Evolutionary conservation across 92 coral and sea anemone genomes (phyloP).

Genomic region (Porites rus): DNA sequence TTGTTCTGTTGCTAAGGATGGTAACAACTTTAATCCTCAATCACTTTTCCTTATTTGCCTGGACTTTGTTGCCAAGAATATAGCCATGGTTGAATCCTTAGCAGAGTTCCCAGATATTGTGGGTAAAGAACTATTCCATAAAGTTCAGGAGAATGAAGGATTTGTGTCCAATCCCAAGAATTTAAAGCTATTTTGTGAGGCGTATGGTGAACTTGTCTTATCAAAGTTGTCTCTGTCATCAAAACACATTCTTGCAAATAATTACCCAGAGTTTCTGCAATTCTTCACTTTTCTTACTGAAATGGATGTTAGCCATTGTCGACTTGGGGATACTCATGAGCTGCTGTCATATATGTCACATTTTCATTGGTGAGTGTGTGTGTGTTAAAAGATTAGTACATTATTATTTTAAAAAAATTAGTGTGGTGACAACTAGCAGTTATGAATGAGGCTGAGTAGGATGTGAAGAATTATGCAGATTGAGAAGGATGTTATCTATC

Average conservation of each 20-base stretch:
- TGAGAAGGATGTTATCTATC: no score
- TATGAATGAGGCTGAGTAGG: no score
- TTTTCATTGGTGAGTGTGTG: constrained; percentile 67
- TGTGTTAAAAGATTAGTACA: no score
- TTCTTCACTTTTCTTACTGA: constrained; percentile 73
- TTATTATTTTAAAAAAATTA: no score
- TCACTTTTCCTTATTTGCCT: constrained; percentile 82
- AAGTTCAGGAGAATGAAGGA: constrained; percentile 56
- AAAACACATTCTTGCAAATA: constrained; percentile 64
- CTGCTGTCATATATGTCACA: constrained; percentile 70
- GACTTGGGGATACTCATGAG: constrained; percentile 88
- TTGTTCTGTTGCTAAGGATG: constrained; percentile 51
- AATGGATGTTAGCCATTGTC: constrained; percentile 90
- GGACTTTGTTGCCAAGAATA: constrained; percentile 92
- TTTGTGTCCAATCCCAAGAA: constrained; percentile 47
- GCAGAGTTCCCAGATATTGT: constrained; percentile 88
- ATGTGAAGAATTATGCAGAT: no score
- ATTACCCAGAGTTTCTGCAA: constrained; percentile 66
- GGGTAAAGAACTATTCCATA: constrained; percentile 85
- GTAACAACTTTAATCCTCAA: constrained; percentile 53
- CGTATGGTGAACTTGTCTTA: constrained; percentile 80
- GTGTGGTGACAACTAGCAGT: no score
- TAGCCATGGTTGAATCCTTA: constrained; percentile 91
- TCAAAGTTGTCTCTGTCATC: constrained; percentile 63
- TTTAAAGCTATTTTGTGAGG: constrained; percentile 82